Evolutionary conservation across 2,797 vertebrate species (phyloP).

Genomic region (Phoebastria nigripes): DNA sequence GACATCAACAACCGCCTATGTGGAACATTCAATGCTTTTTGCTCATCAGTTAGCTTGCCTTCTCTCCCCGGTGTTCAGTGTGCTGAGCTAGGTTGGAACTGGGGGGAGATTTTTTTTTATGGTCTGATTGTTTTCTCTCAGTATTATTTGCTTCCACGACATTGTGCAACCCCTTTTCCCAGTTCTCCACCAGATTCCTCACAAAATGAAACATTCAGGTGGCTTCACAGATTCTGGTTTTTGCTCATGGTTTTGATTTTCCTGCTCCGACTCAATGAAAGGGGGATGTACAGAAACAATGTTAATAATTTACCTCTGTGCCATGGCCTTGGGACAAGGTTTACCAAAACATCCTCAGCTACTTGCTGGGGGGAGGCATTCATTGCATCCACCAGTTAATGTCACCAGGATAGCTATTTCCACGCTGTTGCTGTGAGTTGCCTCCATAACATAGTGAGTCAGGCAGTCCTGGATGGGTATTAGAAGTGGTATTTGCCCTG

Average conservation of each 20-base stretch:
- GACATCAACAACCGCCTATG: not conserved
- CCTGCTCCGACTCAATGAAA: not conserved
- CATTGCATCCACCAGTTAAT: not conserved
- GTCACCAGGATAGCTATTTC: not conserved
- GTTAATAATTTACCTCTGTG: not conserved
- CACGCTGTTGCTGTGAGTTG: not conserved
- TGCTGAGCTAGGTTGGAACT: not conserved
- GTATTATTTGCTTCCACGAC: not conserved
- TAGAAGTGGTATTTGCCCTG: not conserved
- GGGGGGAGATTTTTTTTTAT: not conserved
- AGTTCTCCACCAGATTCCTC: not conserved
- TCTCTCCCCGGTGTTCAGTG: not conserved
- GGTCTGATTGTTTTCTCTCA: not conserved
- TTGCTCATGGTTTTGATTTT: not conserved
- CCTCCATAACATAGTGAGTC: not conserved
- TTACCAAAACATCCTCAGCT: not conserved
- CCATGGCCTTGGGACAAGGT: not conserved
- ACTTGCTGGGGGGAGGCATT: not conserved
- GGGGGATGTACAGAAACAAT: not conserved
- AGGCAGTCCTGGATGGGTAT: not conserved
- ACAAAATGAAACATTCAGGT: not conserved
- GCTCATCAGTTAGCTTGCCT: not conserved
- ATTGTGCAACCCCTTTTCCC: not conserved
- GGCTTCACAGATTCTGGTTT: not conserved
- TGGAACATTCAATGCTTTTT: not conserved